Evolutionary conservation across 2,888 invertebrate species (phyloP).

Genomic region (Drosophila mimetica): DNA sequence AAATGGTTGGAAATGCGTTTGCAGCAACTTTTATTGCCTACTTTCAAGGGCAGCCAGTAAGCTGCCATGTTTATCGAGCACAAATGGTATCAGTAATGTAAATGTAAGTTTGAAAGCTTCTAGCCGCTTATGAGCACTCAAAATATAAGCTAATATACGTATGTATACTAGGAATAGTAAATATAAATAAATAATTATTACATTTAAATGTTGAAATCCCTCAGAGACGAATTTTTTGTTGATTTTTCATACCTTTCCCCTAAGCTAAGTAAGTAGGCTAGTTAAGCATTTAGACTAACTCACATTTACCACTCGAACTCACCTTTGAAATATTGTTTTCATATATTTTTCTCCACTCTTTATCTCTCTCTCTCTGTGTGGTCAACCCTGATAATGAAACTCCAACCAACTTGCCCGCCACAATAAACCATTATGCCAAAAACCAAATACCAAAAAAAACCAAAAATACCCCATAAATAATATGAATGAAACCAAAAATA

Average conservation of each 20-base stretch:
- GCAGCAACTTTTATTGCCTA: constrained; percentile 42
- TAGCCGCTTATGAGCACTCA: constrained; percentile 23
- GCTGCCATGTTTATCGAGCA: constrained; percentile 4
- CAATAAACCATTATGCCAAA: constrained; percentile 37
- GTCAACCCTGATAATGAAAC: constrained; percentile 29
- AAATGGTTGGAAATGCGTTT: constrained; percentile 34
- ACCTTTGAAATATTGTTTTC: constrained; percentile 24
- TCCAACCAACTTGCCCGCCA: constrained; percentile 46
- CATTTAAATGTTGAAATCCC: neutral
- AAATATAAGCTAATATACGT: neutral
- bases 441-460: constrained; percentile 15
- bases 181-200: neutral
- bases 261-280: constrained; percentile 23
- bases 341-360: constrained; percentile 41
- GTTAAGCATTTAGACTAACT: constrained; percentile 10
- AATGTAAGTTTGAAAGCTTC: constrained; percentile 23
- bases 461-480: constrained; percentile 20
- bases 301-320: constrained; percentile 34
- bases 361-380: constrained; percentile 39
- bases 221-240: neutral
- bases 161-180: neutral
- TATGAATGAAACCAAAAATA: constrained; percentile 36
- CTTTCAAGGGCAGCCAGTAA: constrained; percentile 43
- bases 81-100: constrained; percentile 7
- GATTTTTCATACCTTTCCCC: too few species aligned